Percentiles rank a stretch among this genome's conserved stretches.
These are phyloP conservation scores for Oryzias woworae DNA, from an alignment of 2,113 vertebrate genomes.

Conservation along the genomic window DNA sequence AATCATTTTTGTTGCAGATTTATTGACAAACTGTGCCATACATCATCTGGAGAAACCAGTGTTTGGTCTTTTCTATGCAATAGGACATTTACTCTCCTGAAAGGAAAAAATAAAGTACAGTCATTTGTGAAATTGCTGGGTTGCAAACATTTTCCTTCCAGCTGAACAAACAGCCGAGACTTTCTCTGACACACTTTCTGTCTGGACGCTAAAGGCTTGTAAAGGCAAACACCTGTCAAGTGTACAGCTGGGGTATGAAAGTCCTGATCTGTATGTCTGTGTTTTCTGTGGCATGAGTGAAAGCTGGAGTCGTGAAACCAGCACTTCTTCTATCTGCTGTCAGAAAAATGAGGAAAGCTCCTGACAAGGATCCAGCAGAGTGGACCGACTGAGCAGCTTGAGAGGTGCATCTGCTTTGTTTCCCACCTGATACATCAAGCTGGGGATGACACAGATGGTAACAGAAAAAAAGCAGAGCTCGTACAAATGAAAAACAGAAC, in stretches of 20 bases:
- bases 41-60: too few relatives aligned
- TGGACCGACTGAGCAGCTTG: conserved; percentile 13
- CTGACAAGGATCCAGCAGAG: conserved; percentile 25
- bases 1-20: too few relatives aligned
- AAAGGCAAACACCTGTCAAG: conserved; percentile 19
- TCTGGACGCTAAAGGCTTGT: conserved; percentile 16
- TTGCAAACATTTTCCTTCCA: conserved; percentile 7
- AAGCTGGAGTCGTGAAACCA: conserved; percentile 13
- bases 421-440: conserved; percentile 8
- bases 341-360: conserved; percentile 5
- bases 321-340: conserved; percentile 25
- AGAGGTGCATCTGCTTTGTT: conserved; percentile 14
- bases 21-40: too few relatives aligned
- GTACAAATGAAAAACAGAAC: not conserved
- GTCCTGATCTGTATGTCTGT: not conserved
- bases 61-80: too few relatives aligned
- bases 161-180: conserved; percentile 9
- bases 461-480: not conserved
- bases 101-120: too few relatives aligned
- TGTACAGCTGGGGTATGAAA: conserved; percentile 13
- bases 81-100: too few relatives aligned
- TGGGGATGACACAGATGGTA: conserved; percentile 20
- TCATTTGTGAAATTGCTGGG: not conserved
- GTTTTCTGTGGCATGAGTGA: not conserved
- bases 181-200: conserved; percentile 13